These are phyloP conservation scores for Delia radicum DNA, from an alignment of 1,140 invertebrate species.

Conservation along the genomic window DNA sequence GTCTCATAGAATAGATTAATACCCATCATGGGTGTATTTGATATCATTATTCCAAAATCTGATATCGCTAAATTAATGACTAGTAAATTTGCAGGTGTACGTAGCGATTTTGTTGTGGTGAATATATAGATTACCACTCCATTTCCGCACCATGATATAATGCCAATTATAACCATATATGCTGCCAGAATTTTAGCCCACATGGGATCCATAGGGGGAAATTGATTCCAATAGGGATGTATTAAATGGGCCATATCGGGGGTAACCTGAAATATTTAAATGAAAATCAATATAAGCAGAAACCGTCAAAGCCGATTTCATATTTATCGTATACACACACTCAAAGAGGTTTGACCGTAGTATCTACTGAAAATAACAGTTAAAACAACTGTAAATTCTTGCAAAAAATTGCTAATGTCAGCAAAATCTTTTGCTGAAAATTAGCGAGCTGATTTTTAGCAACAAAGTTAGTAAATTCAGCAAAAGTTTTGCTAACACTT, in stretches of 20 bases:
- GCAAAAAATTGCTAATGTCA: no score
- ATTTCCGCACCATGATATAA: conserved; percentile 61
- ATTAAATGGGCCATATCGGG: conserved; percentile 73
- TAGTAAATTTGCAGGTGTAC: conserved; percentile 63
- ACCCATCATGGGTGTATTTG: conserved; percentile 81
- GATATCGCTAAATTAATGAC: conserved; percentile 64
- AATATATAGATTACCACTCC: conserved; percentile 67
- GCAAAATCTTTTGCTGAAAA: no score
- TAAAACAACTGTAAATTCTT: no score
- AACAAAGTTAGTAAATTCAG: no score
- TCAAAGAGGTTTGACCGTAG: no score
- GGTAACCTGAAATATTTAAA: conserved; percentile 68
- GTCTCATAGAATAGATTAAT: conserved; percentile 85
- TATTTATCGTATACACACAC: no score
- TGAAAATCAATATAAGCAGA: no score
- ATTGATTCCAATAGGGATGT: conserved; percentile 74
- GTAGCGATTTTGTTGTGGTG: conserved; percentile 61
- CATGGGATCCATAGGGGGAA: conserved; percentile 74
- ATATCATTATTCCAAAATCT: conserved; percentile 83
- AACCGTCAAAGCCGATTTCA: no score
- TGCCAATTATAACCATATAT: conserved; percentile 49
- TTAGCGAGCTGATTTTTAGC: no score
- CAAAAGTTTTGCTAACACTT: no score
- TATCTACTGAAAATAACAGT: no score
- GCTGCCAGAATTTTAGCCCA: conserved; percentile 60